These are phyloP conservation scores for Enchytraeus crypticus DNA, from an alignment of 2,888 invertebrate species.

Conservation along the genomic window DNA sequence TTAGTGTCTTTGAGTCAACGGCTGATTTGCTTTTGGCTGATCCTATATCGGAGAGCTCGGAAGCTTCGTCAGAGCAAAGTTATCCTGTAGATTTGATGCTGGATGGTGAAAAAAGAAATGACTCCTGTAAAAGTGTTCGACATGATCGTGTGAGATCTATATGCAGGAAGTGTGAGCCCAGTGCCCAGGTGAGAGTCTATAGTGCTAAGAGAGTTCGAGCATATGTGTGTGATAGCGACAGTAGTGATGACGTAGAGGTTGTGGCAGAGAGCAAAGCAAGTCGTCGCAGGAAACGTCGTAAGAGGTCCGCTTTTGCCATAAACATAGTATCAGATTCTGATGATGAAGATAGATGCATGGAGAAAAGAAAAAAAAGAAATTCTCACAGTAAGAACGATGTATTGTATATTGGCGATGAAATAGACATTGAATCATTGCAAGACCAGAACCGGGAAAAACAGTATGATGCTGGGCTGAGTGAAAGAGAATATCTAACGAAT, in stretches of 20 bases:
- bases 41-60: not conserved
- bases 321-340: not conserved
- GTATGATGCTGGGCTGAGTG: no score
- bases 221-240: not conserved
- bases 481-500: no score
- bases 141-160: no score
- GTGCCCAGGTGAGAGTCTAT: not conserved
- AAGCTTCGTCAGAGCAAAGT: not conserved
- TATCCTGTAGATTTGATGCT: not conserved
- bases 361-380: not conserved
- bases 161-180: no score
- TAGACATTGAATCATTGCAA: no score
- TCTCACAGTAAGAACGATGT: no score
- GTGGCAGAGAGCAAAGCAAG: not conserved
- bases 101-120: not conserved
- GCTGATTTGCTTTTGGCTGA: not conserved
- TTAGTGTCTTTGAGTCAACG: not conserved
- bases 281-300: not conserved
- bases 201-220: not conserved
- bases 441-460: no score
- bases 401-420: no score
- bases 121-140: no score
- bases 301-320: not conserved
- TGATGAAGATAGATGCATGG: not conserved
- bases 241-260: not conserved